Evolutionary conservation across 2,113 vertebrate species (phyloP), one percentile per base, ranked within the genome.

Genomic region (Lichenostomus cassidix): DNA sequence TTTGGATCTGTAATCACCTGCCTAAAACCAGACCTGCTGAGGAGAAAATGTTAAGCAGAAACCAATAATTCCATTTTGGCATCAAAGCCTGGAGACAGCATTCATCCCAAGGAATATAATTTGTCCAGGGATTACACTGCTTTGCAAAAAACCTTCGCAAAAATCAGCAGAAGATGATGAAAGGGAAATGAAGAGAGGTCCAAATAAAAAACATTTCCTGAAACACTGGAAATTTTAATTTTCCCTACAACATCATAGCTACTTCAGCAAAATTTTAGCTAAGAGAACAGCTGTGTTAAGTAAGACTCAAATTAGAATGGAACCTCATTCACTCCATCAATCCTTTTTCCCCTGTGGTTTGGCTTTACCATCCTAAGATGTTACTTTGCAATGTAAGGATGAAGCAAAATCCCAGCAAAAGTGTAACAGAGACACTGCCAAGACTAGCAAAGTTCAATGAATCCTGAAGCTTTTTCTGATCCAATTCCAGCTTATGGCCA

Each of bases 391-490:
- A 56, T 16, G n/a, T 39, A 50, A 94, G 67, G 75, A 91, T 52
- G 64, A 94, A 76, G 56, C 15, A 89, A 86, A 63, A 90, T 56
- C 28, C 75, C 67, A 90, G 77, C 42, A 87, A n/a, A 73, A 94
- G 78, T 3, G 0, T 77, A 60, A 92, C 25, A 70, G 41, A 76
- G 41, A 53, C 55, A 46, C 12, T 87, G 42, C 58, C 31, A 85
- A 94, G 67, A 75, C 68, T 39, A 92, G 42, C 16, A 80, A 92
- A 90, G 33, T 85, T 86, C 42, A 90, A 3, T 84, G 44, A 62
- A 73, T 93, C 65, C 78, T 78, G 41, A 94, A 92, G 67, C 35
- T 92, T 95, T 59, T 94, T 85, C 80, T 92, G 65, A 90, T 90
- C 73, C 49, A 83, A 73, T 63, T 89, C 55, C 71, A 83, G 46